Evolutionary conservation across 2,113 vertebrate genomes (phyloP).

Genomic region (Parotia lawesii): DNA sequence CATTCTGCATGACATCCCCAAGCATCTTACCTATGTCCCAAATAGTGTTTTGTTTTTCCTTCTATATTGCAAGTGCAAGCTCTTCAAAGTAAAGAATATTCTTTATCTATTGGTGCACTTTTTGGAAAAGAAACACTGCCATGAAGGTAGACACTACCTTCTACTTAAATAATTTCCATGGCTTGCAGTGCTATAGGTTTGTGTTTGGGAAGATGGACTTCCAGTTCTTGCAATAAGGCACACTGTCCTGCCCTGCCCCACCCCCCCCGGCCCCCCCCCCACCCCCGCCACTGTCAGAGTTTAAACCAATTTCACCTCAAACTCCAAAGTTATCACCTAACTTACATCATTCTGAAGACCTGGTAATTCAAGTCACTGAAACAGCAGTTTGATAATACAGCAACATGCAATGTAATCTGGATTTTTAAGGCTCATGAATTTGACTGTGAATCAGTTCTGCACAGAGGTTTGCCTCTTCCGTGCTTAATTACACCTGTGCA

Average conservation of each 20-base stretch:
- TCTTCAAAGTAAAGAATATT: background rate
- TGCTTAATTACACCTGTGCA: slow-evolving; percentile 74
- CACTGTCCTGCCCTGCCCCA: background rate
- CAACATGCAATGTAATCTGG: slow-evolving; percentile 28
- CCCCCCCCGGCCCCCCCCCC: background rate
- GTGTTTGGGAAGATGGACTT: background rate
- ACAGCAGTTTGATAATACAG: slow-evolving; percentile 45
- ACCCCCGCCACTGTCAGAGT: background rate
- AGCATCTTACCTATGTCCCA: background rate
- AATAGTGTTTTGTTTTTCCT: background rate
- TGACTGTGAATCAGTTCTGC: slow-evolving; percentile 66
- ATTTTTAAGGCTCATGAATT: slow-evolving; percentile 61
- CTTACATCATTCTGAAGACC: background rate
- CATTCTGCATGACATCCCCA: background rate
- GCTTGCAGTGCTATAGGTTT: background rate
- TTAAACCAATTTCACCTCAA: slow-evolving; percentile 25
- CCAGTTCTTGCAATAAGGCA: background rate
- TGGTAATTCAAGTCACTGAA: slow-evolving; percentile 31
- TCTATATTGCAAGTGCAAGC: background rate
- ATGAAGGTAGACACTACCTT: background rate
- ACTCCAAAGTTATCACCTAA: slow-evolving; percentile 19
- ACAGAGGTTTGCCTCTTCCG: slow-evolving; percentile 69
- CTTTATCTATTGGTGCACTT: background rate
- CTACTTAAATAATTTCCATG: background rate
- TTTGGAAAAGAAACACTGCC: slow-evolving; percentile 27